Evolutionary conservation across 2,888 invertebrate species (phyloP), one percentile per base, ranked within the genome.

Genomic region (Hecatera dysodea): DNA sequence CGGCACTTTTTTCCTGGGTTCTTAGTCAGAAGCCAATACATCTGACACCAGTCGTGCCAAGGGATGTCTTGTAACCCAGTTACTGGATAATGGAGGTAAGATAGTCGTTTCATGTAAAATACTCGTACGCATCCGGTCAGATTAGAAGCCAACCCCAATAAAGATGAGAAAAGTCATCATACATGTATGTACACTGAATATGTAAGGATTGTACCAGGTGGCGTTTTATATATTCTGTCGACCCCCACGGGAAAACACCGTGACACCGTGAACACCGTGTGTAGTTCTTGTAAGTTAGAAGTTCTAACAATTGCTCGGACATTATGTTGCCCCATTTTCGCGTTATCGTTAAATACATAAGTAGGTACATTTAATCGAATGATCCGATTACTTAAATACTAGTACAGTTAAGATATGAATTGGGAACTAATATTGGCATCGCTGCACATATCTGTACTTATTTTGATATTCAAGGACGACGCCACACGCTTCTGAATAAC

Each of bases 321-420:
- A 24, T 2, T 36, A 61, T 17, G n/a, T 75, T 29, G 57, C 42
- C 7, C 15, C 4, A 44, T 52, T 55, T 57, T 9, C 39, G 33
- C 27, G 46, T 59, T 70, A 77, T 77, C 57, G 62, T 9, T 5
- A 76, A 39, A 46, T 19, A 46, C 4, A 56, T 19, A 67, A 67
- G 50, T 19, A 67, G 61, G 19, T 36, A n/a, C 50, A 39, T 29
- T 8, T 9, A 55, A 19, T 59, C 7, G 11, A 55, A 44, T 33
- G 15, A 33, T 29, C 36, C n/a, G 52, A 59, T 68, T 36, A 44
- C 36, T 44, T 44, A 29, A 69, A 70, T 61, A 67, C 24, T 22
- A 50, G 11, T 22, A n/a, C n/a, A 52, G 36, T 17, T 50, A 9
- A n/a, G 24, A 56, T 50, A 61, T n/a, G 1, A 36, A 69, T 61